These are phyloP conservation scores for Ispidina picta DNA, from an alignment of 2,797 vertebrate species.

Conservation along the genomic window DNA sequence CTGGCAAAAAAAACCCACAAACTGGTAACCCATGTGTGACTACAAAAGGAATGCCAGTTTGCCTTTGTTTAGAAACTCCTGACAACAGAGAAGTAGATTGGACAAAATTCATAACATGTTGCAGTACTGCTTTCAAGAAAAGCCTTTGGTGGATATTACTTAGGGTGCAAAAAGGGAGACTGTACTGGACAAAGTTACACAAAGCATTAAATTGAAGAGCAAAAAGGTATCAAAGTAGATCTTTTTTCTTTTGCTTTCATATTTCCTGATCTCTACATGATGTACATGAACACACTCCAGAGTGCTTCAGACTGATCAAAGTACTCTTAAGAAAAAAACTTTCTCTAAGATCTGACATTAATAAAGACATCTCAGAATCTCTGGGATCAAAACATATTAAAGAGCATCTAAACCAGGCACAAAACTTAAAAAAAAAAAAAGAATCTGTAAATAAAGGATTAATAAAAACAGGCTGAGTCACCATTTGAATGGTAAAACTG, in stretches of 20 bases:
- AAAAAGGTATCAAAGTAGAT: background rate
- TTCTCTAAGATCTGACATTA: background rate
- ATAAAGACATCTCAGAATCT: background rate
- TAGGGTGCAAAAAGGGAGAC: background rate
- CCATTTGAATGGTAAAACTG: background rate
- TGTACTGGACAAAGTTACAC: background rate
- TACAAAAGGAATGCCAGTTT: background rate
- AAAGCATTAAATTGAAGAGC: background rate
- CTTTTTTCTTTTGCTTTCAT: accelerated
- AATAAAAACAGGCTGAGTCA: background rate
- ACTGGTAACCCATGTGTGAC: background rate
- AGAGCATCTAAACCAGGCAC: background rate
- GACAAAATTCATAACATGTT: background rate
- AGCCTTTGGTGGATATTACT: background rate
- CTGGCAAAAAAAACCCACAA: background rate
- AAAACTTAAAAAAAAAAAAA: background rate
- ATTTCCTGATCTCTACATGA: background rate
- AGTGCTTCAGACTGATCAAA: background rate
- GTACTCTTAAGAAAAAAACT: background rate
- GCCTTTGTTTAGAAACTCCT: background rate
- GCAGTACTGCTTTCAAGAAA: background rate
- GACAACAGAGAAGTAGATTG: background rate
- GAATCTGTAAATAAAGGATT: background rate
- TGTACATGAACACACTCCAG: background rate
- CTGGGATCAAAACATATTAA: background rate